Evolutionary conservation across 1,140 invertebrate genomes (phyloP).

Genomic region (Drosophila sucinea): DNA sequence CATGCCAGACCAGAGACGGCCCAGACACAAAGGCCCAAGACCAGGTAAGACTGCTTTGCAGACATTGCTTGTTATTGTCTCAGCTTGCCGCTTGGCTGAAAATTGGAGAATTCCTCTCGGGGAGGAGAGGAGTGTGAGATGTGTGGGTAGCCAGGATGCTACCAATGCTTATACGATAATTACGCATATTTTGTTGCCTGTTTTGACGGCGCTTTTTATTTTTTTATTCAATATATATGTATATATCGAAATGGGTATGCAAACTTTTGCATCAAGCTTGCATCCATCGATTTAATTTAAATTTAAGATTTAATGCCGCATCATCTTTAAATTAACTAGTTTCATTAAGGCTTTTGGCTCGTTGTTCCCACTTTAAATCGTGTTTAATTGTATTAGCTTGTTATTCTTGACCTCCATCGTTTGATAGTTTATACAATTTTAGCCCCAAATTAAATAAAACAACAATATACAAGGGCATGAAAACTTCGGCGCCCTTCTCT

Average conservation of each 20-base stretch:
- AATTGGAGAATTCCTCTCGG: not conserved
- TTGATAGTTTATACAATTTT: constrained; percentile 53
- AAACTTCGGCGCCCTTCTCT: constrained; percentile 49
- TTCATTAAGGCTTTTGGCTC: not conserved
- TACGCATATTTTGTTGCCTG: constrained; percentile 80
- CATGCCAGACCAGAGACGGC: constrained; percentile 57
- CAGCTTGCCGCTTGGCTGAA: constrained; percentile 28
- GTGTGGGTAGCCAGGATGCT: constrained; percentile 10
- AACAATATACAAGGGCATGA: constrained; percentile 53
- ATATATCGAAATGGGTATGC: constrained; percentile 30
- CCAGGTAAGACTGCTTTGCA: not conserved
- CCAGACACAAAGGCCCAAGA: constrained; percentile 71
- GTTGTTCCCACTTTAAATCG: constrained; percentile 25
- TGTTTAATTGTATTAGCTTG: constrained; percentile 26
- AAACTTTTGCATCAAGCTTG: constrained; percentile 2
- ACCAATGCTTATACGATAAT: constrained; percentile 66
- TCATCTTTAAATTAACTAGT: not conserved
- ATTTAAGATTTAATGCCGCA: not conserved
- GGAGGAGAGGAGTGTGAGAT: constrained; percentile 18
- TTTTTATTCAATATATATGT: constrained; percentile 57
- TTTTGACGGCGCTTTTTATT: constrained; percentile 73
- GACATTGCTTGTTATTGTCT: constrained; percentile 16
- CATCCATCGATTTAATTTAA: not conserved
- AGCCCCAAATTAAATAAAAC: constrained; percentile 9
- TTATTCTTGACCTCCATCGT: constrained; percentile 53